Evolutionary conservation across 2,888 invertebrate genomes (phyloP).

Genomic region (Cosmia trapezina): DNA sequence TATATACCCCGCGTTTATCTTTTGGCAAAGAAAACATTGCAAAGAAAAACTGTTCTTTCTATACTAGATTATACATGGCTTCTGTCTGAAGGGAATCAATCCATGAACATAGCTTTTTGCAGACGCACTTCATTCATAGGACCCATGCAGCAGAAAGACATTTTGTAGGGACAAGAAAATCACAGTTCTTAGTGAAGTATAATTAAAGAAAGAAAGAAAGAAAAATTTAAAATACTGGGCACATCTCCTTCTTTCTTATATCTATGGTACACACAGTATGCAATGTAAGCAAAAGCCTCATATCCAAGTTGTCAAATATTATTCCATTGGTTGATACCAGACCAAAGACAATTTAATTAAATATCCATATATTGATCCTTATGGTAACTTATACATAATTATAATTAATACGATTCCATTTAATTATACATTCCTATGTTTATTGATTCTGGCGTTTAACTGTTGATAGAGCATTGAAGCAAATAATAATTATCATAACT

Average conservation of each 20-base stretch:
- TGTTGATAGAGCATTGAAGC: constrained; percentile 30
- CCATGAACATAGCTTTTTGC: too few relatives aligned
- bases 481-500: constrained; percentile 47
- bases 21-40: too few relatives aligned
- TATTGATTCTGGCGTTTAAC: constrained; percentile 44
- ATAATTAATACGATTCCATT: constrained; percentile 11
- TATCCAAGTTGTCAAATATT: too few relatives aligned
- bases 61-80: background rate
- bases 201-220: background rate
- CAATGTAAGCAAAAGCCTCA: too few relatives aligned
- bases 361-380: too few relatives aligned
- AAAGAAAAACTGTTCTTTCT: too few relatives aligned
- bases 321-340: too few relatives aligned
- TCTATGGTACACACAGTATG: too few relatives aligned
- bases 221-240: too few relatives aligned
- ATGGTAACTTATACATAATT: constrained; percentile 12
- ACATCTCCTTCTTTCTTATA: too few relatives aligned
- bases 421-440: constrained; percentile 26
- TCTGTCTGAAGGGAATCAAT: background rate
- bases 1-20: too few relatives aligned
- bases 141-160: background rate
- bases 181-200: background rate
- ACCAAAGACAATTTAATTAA: too few relatives aligned
- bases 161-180: background rate
- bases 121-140: background rate